Conservation (phyloP, 64 coral and sea anemone genomes). For the Montipora cactus region DNA sequence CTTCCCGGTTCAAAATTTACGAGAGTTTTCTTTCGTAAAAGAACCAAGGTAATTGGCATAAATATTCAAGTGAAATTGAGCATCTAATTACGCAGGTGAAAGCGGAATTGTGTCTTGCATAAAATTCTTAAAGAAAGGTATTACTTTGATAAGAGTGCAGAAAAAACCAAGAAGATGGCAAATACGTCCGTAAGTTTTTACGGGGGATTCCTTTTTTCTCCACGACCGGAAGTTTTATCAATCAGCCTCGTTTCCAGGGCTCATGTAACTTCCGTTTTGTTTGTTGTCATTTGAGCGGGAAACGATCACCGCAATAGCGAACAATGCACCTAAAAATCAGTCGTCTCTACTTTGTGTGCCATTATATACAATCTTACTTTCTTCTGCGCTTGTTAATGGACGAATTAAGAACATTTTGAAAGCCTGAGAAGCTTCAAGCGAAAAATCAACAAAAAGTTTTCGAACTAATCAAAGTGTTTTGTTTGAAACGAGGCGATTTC, state of each 20-base stretch:
- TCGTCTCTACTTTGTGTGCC: not conserved
- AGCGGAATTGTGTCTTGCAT: not conserved
- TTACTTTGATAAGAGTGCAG: not conserved
- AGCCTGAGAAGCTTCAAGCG: not conserved
- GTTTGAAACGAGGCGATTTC: conserved; percentile 97
- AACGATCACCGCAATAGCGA: not conserved
- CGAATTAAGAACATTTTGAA: not conserved
- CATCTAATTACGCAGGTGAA: not conserved
- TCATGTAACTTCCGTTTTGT: conserved; percentile 57
- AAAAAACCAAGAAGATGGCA: not conserved
- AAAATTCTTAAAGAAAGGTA: not conserved
- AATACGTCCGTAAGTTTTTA: not conserved
- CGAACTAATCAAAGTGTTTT: conserved; percentile 82
- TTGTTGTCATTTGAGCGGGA: conserved; percentile 84
- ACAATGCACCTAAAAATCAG: conserved; percentile 25
- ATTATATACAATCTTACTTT: not conserved
- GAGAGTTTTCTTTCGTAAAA: too few relatives aligned
- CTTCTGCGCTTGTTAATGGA: not conserved
- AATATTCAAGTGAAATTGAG: too few relatives aligned
- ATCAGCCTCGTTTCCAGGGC: conserved; percentile 55
- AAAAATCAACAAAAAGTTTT: conserved; percentile 79
- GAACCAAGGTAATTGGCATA: too few relatives aligned
- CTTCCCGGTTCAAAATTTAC: too few relatives aligned
- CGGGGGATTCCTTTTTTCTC: conserved; percentile 42
- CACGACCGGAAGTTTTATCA: conserved; percentile 44